Evolutionary conservation across 2,113 vertebrate species (phyloP), one percentile per base, ranked within the genome.

Genomic region (Dipodomys spectabilis): DNA sequence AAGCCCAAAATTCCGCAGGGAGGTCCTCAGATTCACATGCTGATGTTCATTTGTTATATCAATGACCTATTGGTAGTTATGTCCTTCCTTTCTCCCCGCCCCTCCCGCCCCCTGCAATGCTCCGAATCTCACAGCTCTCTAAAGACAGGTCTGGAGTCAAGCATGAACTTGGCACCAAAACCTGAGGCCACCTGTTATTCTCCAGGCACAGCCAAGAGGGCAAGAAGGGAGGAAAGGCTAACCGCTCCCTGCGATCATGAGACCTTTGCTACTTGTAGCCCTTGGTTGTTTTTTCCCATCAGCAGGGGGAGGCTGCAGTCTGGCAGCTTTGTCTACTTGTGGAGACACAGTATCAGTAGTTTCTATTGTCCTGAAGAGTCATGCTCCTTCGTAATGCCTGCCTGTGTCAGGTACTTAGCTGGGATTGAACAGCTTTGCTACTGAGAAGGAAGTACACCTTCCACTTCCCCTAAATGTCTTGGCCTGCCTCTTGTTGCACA

Each of bases 161-260:
- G 39, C 93, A 93, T 78, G 81, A 89, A 86, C 67, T 94, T 93
- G 84, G n/a, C 75, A 68, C 35, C 60, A 68, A 81, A 71, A 39
- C 53, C 28, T 53, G 28, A 57, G 71, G 65, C 93, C 88, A 90
- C 96, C 75, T 97, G 84, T 88, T 94, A 72, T 39, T 90, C n/a
- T 82, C 67, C 83, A 96, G 73, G 12, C 67, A 69, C 25, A 82
- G 82, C 75, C 79, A 90, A 93, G 53, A 20, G 75, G n/a, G 28
- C 10, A 68, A 92, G 78, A 95, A 57, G 23, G 67, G 28, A 60
- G 23, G 9, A 68, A 75, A 86, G 4, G 83, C 10, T 88, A 49
- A 91, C 32, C 86, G 71, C 82, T 2, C 2, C 57, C 44, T 32
- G 32, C 49, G n/a, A 79, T 64, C 28, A 73, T 57, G 86, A 71